A percentile compares a stretch with the other conserved stretches of the same genome.
Evolutionary conservation across 2,888 invertebrate genomes (phyloP).

Genomic region (Zele albiditarsus): DNA sequence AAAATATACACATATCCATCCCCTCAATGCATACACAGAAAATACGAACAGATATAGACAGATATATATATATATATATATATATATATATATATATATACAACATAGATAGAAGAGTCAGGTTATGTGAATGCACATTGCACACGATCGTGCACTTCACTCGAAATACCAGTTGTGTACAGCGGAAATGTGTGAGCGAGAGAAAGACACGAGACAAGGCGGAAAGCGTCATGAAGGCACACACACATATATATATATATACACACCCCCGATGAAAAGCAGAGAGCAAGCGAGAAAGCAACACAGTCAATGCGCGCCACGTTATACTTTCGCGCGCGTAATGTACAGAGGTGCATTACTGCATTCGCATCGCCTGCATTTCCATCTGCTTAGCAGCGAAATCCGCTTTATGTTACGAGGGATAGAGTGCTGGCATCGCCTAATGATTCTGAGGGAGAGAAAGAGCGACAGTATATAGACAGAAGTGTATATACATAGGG

Average conservation of each 20-base stretch:
- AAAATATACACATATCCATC: background rate
- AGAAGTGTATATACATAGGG: background rate
- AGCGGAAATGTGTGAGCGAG: constrained; percentile 20
- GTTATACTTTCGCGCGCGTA: constrained; percentile 46
- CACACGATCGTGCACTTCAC: constrained; percentile 25
- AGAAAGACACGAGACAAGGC: background rate
- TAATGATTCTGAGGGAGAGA: constrained; percentile 50
- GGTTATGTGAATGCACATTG: constrained; percentile 30
- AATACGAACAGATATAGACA: background rate
- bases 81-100: background rate
- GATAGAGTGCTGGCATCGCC: constrained; percentile 57
- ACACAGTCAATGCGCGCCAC: constrained; percentile 25
- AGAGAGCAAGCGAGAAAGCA: background rate
- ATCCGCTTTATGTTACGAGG: constrained; percentile 68
- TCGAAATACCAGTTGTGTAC: constrained; percentile 31
- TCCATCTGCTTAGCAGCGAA: constrained; percentile 67
- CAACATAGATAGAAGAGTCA: background rate
- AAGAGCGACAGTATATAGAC: constrained; percentile 17
- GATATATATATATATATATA: background rate
- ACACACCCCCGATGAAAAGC: background rate
- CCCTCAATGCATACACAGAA: background rate
- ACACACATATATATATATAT: background rate
- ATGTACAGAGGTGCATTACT: constrained; percentile 61
- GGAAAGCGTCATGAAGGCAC: background rate
- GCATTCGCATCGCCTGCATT: constrained; percentile 63